These are phyloP conservation scores for Colaptes auratus DNA, from an alignment of 2,113 vertebrate species.

Conservation along the genomic window DNA sequence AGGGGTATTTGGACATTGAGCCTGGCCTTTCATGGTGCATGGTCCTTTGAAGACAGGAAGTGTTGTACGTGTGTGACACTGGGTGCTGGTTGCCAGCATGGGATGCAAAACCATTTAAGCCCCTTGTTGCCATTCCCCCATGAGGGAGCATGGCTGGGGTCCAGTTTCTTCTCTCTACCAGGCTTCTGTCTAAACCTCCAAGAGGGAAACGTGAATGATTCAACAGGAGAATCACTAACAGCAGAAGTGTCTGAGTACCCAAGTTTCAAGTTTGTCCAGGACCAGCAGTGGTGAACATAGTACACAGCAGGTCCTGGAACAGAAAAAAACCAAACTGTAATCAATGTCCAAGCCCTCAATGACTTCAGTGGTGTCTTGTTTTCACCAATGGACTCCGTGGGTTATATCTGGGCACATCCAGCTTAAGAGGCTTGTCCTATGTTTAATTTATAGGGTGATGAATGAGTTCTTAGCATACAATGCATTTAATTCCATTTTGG, in stretches of 20 bases:
- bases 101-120: neutral
- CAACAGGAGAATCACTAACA: neutral
- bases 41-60: neutral
- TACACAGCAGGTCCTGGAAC: neutral
- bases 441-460: conserved; percentile 65
- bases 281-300: neutral
- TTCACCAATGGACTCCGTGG: neutral
- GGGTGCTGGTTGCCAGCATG: neutral
- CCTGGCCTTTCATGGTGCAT: rapidly evolving
- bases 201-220: neutral
- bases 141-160: neutral
- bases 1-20: neutral
- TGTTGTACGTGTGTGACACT: rapidly evolving
- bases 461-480: conserved; percentile 66
- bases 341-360: neutral
- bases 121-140: neutral
- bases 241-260: neutral
- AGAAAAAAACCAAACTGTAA: neutral
- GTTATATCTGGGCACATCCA: conserved; percentile 19
- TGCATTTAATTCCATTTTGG: conserved; percentile 66
- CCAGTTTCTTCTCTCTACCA: neutral
- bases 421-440: conserved; percentile 22
- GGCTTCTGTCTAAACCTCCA: neutral
- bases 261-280: neutral
- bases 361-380: neutral